Percentiles rank a stretch among this genome's conserved stretches.
These are phyloP conservation scores for Ambastaia sidthimunki DNA, from an alignment of 2,797 vertebrate genomes.

Conservation along the genomic window DNA sequence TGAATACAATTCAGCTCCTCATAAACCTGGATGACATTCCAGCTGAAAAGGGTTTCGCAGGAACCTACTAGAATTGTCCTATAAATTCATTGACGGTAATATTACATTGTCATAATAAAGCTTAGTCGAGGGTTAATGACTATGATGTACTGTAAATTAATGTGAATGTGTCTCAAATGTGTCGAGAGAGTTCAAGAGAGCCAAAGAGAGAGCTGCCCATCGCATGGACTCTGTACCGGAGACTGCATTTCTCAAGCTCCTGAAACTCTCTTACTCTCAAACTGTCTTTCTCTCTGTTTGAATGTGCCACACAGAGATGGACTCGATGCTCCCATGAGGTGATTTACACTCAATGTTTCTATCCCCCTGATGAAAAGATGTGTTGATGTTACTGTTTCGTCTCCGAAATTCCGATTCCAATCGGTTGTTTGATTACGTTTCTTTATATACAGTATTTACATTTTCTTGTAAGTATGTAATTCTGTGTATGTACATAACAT, in stretches of 20 bases:
- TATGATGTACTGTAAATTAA: slow-evolving; percentile 71
- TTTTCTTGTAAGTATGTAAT: slow-evolving; percentile 72
- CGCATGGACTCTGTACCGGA: slow-evolving; percentile 60
- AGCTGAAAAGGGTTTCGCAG: slow-evolving; percentile 45
- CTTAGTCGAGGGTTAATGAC: slow-evolving; percentile 73
- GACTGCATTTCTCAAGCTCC: slow-evolving; percentile 61
- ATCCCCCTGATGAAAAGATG: slow-evolving; percentile 64
- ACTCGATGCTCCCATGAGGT: slow-evolving; percentile 58
- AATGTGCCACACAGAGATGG: slow-evolving; percentile 68
- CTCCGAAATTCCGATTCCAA: slow-evolving; percentile 61
- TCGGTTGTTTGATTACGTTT: slow-evolving; percentile 62
- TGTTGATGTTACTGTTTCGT: slow-evolving; percentile 64
- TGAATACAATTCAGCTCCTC: slow-evolving; percentile 41
- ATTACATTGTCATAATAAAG: slow-evolving; percentile 59
- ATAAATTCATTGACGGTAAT: slow-evolving; percentile 38
- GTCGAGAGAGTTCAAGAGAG: slow-evolving; percentile 55
- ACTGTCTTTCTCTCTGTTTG: slow-evolving; percentile 61
- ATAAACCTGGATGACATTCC: slow-evolving; percentile 51
- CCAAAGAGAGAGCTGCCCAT: slow-evolving; percentile 56
- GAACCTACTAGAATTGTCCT: slow-evolving; percentile 50
- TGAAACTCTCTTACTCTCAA: slow-evolving; percentile 59
- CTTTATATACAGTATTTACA: slow-evolving; percentile 66
- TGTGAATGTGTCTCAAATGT: slow-evolving; percentile 79
- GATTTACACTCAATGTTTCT: slow-evolving; percentile 71
- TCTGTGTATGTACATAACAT: slow-evolving; percentile 67